These are phyloP conservation scores for Lepidocyrtinus sp. DNA, from an alignment of 2,888 invertebrate genomes.

Conservation along the genomic window DNA sequence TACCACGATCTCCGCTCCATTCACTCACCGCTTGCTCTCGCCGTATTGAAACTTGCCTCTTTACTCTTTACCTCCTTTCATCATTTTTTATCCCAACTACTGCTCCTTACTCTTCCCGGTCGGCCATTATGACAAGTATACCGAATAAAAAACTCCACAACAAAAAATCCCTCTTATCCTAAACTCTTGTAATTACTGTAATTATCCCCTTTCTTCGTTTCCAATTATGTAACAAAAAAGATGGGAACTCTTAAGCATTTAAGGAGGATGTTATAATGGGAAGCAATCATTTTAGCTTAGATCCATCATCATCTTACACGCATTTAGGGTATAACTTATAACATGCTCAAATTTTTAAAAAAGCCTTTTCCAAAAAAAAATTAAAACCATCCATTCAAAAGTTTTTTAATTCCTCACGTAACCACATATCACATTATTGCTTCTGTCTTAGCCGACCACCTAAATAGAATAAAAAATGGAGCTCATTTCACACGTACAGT, in stretches of 20 bases:
- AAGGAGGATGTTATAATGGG: not conserved
- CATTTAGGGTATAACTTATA: too few relatives aligned
- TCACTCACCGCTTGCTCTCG: not conserved
- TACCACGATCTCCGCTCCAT: constrained; percentile 5
- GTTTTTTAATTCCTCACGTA: too few relatives aligned
- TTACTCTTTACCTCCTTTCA: too few relatives aligned
- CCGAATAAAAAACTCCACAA: constrained; percentile 44
- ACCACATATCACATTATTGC: too few relatives aligned
- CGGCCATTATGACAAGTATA: constrained; percentile 38
- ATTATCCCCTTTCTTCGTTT: constrained; percentile 54
- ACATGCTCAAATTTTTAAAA: too few relatives aligned
- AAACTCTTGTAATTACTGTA: constrained; percentile 61
- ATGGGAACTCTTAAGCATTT: not conserved
- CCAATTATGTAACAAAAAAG: constrained; percentile 33
- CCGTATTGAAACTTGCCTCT: too few relatives aligned
- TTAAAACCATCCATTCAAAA: too few relatives aligned
- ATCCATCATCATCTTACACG: not conserved
- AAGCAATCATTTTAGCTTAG: not conserved
- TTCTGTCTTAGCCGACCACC: too few relatives aligned
- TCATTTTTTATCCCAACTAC: not conserved
- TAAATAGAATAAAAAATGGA: too few relatives aligned
- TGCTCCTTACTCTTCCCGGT: constrained; percentile 15
- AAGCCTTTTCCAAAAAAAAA: too few relatives aligned
- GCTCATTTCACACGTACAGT: constrained; percentile 9
- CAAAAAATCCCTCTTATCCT: constrained; percentile 57